Evolutionary conservation across 2,797 vertebrate genomes (phyloP).

Genomic region (Phalloptychus januarius): DNA sequence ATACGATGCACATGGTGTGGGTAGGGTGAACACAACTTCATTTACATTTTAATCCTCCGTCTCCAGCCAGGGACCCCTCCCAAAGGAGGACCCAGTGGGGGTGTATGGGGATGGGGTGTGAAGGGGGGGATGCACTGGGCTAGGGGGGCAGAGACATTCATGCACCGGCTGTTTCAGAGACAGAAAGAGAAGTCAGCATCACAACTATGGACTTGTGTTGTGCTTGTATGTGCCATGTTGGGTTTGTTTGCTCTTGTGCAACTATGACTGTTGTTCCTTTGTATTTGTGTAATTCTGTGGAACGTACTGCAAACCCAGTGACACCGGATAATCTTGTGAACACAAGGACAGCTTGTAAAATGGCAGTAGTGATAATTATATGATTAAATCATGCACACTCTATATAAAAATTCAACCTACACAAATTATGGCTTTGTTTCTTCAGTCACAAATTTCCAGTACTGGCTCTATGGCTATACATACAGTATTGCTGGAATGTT

Average conservation of each 20-base stretch:
- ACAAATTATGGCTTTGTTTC: conserved; percentile 68
- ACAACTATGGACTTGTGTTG: conserved; percentile 2
- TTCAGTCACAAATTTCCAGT: conserved; percentile 45
- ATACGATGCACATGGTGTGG: conserved; percentile 81
- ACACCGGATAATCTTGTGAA: conserved; percentile 68
- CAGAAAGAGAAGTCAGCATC: conserved; percentile 55
- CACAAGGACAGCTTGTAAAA: conserved; percentile 55
- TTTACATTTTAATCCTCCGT: conserved; percentile 78
- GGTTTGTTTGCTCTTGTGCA: conserved; percentile 14
- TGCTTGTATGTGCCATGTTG: conserved; percentile 1
- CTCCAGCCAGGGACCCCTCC: conserved; percentile 87
- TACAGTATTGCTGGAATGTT: conserved; percentile 71
- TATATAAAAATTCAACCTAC: conserved; percentile 61
- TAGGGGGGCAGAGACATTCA: conserved; percentile 84
- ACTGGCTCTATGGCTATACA: conserved; percentile 56
- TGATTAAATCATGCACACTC: conserved; percentile 58
- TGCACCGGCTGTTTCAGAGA: conserved; percentile 70
- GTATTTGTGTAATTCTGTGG: conserved; percentile 15
- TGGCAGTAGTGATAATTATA: conserved; percentile 63
- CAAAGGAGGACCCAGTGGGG: conserved; percentile 84
- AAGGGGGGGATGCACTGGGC: conserved; percentile 81
- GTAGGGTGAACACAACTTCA: conserved; percentile 81
- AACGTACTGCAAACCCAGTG: conserved; percentile 40
- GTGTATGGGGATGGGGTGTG: conserved; percentile 48
- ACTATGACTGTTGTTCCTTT: conserved; percentile 9